Conservation (phyloP, 2,113 vertebrate genomes). For the Anthoscopus minutus region DNA sequence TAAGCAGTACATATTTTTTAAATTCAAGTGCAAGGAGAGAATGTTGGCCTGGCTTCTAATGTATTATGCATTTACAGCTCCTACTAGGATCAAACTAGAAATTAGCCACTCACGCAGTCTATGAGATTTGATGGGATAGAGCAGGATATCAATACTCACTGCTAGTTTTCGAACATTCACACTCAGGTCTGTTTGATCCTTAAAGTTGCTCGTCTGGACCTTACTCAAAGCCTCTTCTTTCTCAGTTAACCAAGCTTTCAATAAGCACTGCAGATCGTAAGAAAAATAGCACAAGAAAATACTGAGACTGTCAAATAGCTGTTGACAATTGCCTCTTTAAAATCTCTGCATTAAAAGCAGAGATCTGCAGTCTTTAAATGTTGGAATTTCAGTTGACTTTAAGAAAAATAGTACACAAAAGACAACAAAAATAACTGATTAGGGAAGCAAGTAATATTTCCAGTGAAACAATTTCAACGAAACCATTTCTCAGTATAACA, state of each 20-base stretch:
- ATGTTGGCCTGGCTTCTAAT: not conserved
- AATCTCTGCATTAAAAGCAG: not conserved
- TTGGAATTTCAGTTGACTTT: not conserved
- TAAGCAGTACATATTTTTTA: not conserved
- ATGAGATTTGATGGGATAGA: not conserved
- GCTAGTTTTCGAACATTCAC: slow-evolving; percentile 86
- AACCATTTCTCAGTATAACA: not conserved
- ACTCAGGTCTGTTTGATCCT: slow-evolving; percentile 85
- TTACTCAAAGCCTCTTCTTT: slow-evolving; percentile 86
- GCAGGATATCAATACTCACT: slow-evolving; percentile 73
- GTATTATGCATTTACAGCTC: not conserved
- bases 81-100: not conserved
- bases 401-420: not conserved
- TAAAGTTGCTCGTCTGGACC: slow-evolving; percentile 86
- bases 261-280: slow-evolving; percentile 74
- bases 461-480: not conserved
- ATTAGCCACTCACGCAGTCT: not conserved
- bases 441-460: not conserved
- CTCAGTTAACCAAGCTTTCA: slow-evolving; percentile 87
- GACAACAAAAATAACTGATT: not conserved
- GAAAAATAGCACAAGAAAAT: not conserved
- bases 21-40: not conserved
- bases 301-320: not conserved
- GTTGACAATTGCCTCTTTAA: not conserved
- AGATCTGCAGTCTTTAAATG: not conserved